Conservation (phyloP, 2,113 vertebrate genomes). For the Rhegmatorhina hoffmannsi region DNA sequence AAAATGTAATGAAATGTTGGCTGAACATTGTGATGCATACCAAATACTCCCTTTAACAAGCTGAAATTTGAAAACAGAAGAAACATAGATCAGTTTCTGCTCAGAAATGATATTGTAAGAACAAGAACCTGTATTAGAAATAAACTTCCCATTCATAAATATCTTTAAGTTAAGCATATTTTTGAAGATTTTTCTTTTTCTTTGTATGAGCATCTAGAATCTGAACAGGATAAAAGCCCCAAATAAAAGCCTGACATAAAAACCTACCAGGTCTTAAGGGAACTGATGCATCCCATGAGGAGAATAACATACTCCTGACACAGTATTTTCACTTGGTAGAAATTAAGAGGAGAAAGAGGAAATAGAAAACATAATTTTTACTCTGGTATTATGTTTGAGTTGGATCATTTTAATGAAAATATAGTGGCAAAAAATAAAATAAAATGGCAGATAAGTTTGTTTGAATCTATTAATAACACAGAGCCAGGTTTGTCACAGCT, state of each 20-base stretch:
- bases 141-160: constrained; percentile 1
- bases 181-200: background rate
- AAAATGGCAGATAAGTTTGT: background rate
- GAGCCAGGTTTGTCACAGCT: background rate
- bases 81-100: constrained; percentile 38
- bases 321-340: background rate
- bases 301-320: background rate
- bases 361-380: background rate
- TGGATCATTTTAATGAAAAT: background rate
- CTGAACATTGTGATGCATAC: background rate
- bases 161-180: background rate
- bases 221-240: background rate
- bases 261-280: background rate
- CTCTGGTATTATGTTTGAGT: background rate
- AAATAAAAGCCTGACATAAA: background rate
- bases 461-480: background rate
- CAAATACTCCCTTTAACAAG: constrained; percentile 40
- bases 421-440: background rate
- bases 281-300: background rate
- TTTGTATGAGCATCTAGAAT: background rate
- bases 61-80: constrained; percentile 40
- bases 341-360: background rate
- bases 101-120: constrained; percentile 7
- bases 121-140: constrained; percentile 24
- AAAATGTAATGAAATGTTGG: constrained; percentile 50